Percentiles rank a stretch among this genome's conserved stretches.
Evolutionary conservation across 1,140 invertebrate species (phyloP).

Genomic region (Drosophila lacertosa): DNA sequence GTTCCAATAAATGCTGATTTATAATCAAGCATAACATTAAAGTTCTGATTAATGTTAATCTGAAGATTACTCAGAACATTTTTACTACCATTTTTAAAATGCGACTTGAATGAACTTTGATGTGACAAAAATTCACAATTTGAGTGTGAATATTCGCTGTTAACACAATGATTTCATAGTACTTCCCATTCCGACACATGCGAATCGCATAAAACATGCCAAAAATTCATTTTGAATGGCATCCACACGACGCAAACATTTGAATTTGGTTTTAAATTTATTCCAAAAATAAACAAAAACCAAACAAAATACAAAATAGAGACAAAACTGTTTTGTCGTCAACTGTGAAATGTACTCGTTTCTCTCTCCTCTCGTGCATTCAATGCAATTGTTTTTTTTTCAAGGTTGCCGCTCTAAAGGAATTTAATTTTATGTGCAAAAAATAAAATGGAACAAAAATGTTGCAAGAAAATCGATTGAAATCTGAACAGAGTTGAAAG

Average conservation of each 20-base stretch:
- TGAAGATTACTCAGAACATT: background rate
- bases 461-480: slow-evolving; percentile 15
- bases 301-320: slow-evolving; percentile 8
- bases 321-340: slow-evolving; percentile 4
- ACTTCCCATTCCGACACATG: slow-evolving; percentile 58
- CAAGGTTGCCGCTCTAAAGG: slow-evolving; percentile 35
- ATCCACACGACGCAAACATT: slow-evolving; percentile 38
- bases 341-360: slow-evolving; percentile 18
- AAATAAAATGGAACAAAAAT: slow-evolving; percentile 4
- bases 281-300: slow-evolving; percentile 9
- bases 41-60: too few relatives aligned
- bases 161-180: slow-evolving; percentile 19
- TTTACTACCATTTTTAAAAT: slow-evolving; percentile 1
- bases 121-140: background rate
- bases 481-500: slow-evolving; percentile 11
- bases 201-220: slow-evolving; percentile 52
- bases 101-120: slow-evolving; percentile 9
- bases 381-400: slow-evolving; percentile 34
- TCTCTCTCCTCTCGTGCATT: slow-evolving; percentile 32
- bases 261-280: slow-evolving; percentile 29
- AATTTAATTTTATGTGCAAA: slow-evolving; percentile 26
- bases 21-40: background rate
- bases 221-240: slow-evolving; percentile 39
- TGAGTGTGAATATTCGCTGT: background rate
- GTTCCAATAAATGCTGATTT: too few relatives aligned